Evolutionary conservation across 2,113 vertebrate genomes (phyloP).

Genomic region (Eidolon helvum): DNA sequence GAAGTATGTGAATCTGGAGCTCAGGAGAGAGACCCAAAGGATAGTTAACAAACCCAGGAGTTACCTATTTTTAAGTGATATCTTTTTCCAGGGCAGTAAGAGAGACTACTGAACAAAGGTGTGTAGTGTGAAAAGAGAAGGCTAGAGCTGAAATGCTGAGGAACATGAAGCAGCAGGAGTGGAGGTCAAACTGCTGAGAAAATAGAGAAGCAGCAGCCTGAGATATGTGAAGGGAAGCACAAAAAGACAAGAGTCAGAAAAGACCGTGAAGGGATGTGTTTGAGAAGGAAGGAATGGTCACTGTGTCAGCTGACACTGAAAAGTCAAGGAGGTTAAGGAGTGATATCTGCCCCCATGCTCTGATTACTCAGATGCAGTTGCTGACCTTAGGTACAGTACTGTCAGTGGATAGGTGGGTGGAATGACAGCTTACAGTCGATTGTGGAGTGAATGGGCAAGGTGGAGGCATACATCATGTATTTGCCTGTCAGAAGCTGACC

Average conservation of each 20-base stretch:
- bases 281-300: background rate
- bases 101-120: background rate
- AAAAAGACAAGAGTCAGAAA: background rate
- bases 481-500: background rate
- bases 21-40: background rate
- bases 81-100: background rate
- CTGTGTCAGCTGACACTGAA: background rate
- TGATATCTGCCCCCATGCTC: too few relatives aligned
- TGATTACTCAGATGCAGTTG: background rate
- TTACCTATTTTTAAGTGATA: background rate
- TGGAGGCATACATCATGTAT: background rate
- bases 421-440: background rate
- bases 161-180: background rate
- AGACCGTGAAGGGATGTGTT: background rate
- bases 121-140: background rate
- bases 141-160: background rate
- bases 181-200: too few relatives aligned
- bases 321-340: background rate
- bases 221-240: too few relatives aligned
- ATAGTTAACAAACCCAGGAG: background rate
- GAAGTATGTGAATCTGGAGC: background rate
- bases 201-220: background rate
- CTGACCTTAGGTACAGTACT: background rate
- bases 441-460: background rate
- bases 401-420: accelerated